Evolutionary conservation across 2,797 vertebrate genomes (phyloP), one percentile per base, ranked within the genome.

Genomic region (Anguilla anguilla): DNA sequence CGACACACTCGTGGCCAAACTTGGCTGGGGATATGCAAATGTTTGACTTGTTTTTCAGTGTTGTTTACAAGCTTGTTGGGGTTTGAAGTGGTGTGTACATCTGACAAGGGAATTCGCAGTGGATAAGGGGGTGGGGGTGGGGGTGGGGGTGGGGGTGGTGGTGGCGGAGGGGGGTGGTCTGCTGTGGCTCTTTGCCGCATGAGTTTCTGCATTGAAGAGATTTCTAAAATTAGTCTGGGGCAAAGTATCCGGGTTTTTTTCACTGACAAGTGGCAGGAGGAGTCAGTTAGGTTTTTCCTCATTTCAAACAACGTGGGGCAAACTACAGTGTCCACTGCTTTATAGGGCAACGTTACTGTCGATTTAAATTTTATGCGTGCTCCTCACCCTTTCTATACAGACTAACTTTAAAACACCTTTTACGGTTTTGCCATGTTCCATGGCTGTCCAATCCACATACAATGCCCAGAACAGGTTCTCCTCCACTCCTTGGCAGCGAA

Each of bases 41-140:
- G 84, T 88, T 86, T 90, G 85, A 89, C 88, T 92, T 91, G 89
- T 90, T 91, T 90, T 67, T 83, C 81, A 83, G 88, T 86, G 90
- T 90, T 90, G 85, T 91, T 91, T 91, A 90, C 90, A 92, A 88
- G 87, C 89, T 88, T 86, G 89, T 84, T 90, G 88, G 84, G 77
- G 91, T 89, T 91, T 89, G 89, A 92, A 93, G 91, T 92, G 90
- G 90, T 90, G 88, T 74, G 88, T 82, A 86, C 87, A 91, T 92
- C 57, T 83, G 88, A 89, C 88, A 77, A 81, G 89, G 89, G 87
- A 90, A 85, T 87, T 89, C 77, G 59, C 28, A 72, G 86, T 86
- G 79, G 82, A 74, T 43, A 49, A 13, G 39, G 64, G n/a, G 39
- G 53, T 31, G 64, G 61, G 83, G 28, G 43, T 25, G 64, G 61